Conservation (phyloP, 2,113 vertebrate species). For the Poeciliopsis turrubarensis region DNA sequence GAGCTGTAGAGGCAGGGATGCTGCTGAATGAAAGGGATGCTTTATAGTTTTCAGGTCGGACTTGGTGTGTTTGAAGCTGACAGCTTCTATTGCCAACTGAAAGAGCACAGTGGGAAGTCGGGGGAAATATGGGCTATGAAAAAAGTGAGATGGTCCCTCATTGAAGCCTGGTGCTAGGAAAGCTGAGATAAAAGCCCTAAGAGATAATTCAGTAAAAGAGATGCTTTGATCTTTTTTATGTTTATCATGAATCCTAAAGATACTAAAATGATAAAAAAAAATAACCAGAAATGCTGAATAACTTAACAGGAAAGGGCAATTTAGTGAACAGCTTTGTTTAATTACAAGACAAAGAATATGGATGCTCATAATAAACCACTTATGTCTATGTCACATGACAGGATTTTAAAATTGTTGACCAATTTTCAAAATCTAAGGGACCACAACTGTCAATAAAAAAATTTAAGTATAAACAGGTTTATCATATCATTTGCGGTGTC, state of each 20-base stretch:
- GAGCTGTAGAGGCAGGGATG: not conserved
- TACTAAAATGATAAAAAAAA: not conserved
- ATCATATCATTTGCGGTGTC: too few species aligned
- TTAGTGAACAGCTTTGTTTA: not conserved
- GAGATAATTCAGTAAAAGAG: not conserved
- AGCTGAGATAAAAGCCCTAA: not conserved
- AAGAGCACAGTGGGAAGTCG: not conserved
- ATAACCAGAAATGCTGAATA: not conserved
- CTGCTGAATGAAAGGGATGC: not conserved
- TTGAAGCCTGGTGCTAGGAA: not conserved
- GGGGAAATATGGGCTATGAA: not conserved
- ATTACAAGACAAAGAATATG: too few species aligned
- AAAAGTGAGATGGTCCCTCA: not conserved
- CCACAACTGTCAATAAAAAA: too few species aligned
- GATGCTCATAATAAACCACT: too few species aligned
- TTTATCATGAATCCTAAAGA: not conserved
- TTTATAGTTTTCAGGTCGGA: conserved; percentile 2
- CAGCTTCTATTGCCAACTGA: conserved; percentile 1
- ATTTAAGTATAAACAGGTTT: too few species aligned
- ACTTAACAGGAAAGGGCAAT: too few species aligned
- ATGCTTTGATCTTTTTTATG: not conserved
- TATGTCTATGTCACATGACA: too few species aligned
- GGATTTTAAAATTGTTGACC: too few species aligned
- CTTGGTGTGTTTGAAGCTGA: conserved; percentile 2
- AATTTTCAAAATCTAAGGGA: too few species aligned